Percentiles rank a stretch among this genome's conserved stretches.
These are phyloP conservation scores for Rutpela maculata DNA, from an alignment of 2,888 invertebrate genomes.

Conservation along the genomic window DNA sequence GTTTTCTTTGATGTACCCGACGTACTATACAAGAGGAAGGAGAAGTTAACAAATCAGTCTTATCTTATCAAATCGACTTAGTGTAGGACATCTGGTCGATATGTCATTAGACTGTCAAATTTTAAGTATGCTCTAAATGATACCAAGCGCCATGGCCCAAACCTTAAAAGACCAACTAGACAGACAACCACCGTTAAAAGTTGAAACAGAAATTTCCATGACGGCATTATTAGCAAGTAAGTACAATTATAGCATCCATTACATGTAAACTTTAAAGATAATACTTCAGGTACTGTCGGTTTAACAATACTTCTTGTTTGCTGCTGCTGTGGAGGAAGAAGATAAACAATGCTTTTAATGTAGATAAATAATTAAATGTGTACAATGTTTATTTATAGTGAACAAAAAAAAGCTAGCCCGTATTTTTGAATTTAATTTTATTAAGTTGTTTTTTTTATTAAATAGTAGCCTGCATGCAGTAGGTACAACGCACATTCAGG, in stretches of 20 bases:
- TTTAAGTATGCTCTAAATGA: background rate
- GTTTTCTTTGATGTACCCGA: too few species aligned
- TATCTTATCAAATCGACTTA: too few species aligned
- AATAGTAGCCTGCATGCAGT: too few species aligned
- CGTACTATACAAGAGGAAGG: too few species aligned
- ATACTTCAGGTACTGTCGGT: slow-evolving; percentile 43
- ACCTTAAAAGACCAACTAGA: slow-evolving; percentile 42
- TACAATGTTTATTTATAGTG: too few species aligned
- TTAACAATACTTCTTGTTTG: slow-evolving; percentile 43
- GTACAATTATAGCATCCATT: background rate
- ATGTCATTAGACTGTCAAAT: background rate
- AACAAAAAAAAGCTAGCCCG: too few species aligned
- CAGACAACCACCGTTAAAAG: slow-evolving; percentile 34
- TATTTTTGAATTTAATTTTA: too few species aligned
- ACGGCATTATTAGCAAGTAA: slow-evolving; percentile 38
- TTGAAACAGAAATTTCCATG: slow-evolving; percentile 39
- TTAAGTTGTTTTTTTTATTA: too few species aligned
- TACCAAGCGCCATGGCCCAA: background rate
- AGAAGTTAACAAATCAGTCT: too few species aligned
- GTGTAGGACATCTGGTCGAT: too few species aligned
- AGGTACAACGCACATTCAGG: too few species aligned
- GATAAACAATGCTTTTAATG: background rate
- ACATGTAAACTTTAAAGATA: background rate
- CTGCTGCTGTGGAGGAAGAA: slow-evolving; percentile 44
- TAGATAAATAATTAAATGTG: background rate